These are phyloP conservation scores for Lepas anatifera DNA, from an alignment of 2,888 invertebrate genomes.

Conservation along the genomic window DNA sequence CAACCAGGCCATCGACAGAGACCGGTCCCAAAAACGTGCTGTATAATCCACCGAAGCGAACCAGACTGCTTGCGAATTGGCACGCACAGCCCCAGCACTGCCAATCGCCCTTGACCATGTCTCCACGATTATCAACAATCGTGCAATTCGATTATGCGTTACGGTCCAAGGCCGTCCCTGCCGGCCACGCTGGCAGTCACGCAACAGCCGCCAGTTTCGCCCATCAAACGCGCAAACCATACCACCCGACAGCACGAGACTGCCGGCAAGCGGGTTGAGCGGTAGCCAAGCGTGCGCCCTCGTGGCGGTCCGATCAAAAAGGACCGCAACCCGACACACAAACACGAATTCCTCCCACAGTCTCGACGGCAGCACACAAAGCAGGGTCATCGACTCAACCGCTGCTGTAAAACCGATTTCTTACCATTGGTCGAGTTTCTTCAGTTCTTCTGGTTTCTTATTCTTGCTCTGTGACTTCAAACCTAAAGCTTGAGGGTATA, in stretches of 20 bases:
- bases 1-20: not conserved
- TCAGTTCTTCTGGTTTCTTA: conserved; percentile 86
- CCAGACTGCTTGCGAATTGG: no score
- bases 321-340: not conserved
- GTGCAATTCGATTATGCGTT: not conserved
- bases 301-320: conserved; percentile 10
- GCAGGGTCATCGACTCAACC: conserved; percentile 51
- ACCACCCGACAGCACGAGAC: not conserved
- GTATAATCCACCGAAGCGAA: not conserved
- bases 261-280: not conserved
- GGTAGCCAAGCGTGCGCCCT: not conserved
- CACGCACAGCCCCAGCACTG: no score
- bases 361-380: not conserved
- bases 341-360: not conserved
- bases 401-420: conserved; percentile 43
- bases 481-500: conserved; percentile 82
- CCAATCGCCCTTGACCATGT: not conserved
- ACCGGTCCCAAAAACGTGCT: not conserved
- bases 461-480: conserved; percentile 79
- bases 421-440: conserved; percentile 92
- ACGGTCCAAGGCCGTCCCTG: not conserved
- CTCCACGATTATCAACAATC: no score
- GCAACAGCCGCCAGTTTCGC: not conserved
- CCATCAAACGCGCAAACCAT: not conserved
- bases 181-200: not conserved